Percentiles rank a stretch among this genome's conserved stretches.
Evolutionary conservation across 35 echinoderm and acorn worm species (phyloP).

Genomic region (Eucidaris tribuloides): DNA sequence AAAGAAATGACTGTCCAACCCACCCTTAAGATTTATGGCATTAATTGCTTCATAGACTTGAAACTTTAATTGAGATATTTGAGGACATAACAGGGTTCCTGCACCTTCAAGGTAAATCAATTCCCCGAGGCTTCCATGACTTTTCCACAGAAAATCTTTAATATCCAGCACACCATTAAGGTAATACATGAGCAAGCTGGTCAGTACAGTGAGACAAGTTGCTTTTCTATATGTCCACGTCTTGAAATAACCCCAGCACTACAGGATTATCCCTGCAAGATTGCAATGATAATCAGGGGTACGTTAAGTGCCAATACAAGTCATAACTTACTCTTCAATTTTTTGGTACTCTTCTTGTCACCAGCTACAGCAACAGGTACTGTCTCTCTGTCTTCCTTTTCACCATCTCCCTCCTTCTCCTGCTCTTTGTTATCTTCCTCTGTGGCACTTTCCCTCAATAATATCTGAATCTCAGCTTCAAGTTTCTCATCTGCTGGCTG

Average conservation of each 20-base stretch:
- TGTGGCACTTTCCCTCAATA: not conserved
- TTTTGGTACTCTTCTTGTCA: not conserved
- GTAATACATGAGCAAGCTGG: not conserved
- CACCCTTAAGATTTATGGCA: too few relatives aligned
- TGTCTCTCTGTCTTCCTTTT: slow-evolving; percentile 41
- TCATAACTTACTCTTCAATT: not conserved
- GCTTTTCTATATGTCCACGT: too few relatives aligned
- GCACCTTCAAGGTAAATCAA: too few relatives aligned
- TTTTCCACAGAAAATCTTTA: not conserved
- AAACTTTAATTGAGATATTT: too few relatives aligned
- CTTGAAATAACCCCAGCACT: not conserved
- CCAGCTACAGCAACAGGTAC: too few relatives aligned
- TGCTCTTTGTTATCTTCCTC: not conserved
- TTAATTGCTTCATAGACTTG: too few relatives aligned
- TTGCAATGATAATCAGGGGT: not conserved
- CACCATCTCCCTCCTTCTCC: not conserved
- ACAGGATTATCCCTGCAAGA: not conserved
- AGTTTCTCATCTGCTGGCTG: slow-evolving; percentile 77
- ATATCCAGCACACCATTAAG: not conserved
- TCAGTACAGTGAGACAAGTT: not conserved
- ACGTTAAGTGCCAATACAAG: not conserved
- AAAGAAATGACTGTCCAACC: too few relatives aligned
- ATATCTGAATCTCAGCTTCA: slow-evolving; percentile 45
- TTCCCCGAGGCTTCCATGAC: too few relatives aligned
- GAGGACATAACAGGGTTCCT: too few relatives aligned